phyloP scores from a whole-genome alignment of 1,140 invertebrate species.

The Saccostrea cuccullata region DNA sequence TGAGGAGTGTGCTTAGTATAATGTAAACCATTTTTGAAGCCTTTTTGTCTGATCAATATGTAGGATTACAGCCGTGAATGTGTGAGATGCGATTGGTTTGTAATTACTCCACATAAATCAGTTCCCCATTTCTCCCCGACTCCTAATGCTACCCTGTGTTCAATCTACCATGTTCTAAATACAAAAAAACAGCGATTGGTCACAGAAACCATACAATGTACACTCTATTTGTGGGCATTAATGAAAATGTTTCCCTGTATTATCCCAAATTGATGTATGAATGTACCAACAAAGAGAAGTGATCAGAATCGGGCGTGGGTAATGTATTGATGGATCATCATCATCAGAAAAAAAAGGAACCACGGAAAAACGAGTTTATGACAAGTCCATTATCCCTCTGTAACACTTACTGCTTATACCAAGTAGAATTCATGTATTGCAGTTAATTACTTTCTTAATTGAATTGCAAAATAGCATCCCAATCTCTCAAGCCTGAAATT shows the following conservation, averaged over 20 bases:
- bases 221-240: slow-evolving; percentile 1
- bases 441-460: slow-evolving; percentile 30
- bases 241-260: slow-evolving; percentile 17
- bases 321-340: neutral
- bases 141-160: slow-evolving; percentile 18
- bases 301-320: neutral
- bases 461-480: slow-evolving; percentile 16
- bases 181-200: slow-evolving; percentile 21
- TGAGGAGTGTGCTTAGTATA: neutral
- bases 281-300: neutral
- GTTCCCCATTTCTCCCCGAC: neutral
- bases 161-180: slow-evolving; percentile 11
- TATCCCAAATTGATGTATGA: slow-evolving; percentile 3
- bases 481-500: slow-evolving; percentile 2
- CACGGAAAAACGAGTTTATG: slow-evolving; percentile 16
- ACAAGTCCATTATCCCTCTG: neutral
- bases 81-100: slow-evolving; percentile 15
- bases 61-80: slow-evolving; percentile 23
- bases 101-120: slow-evolving; percentile 32
- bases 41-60: slow-evolving; percentile 18
- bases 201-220: neutral
- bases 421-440: neutral
- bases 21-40: neutral
- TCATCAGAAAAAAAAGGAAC: neutral
- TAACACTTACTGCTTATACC: neutral